Percentiles rank a stretch among this genome's conserved stretches.
These are phyloP conservation scores for Colossoma macropomum DNA, from an alignment of 2,113 vertebrate genomes.

Conservation along the genomic window DNA sequence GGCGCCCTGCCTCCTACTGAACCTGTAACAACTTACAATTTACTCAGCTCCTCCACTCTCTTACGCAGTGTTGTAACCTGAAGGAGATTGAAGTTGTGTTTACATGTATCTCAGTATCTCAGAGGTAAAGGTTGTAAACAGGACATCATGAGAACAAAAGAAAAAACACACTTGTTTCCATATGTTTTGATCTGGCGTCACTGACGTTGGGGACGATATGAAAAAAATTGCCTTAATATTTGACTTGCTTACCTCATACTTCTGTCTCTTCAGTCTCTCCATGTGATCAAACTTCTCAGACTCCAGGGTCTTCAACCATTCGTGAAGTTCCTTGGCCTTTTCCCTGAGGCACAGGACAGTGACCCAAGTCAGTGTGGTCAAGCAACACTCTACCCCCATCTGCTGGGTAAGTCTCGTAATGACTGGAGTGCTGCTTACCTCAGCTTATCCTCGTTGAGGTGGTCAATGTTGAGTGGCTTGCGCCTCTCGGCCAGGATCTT, in stretches of 20 bases:
- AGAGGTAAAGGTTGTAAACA: constrained; percentile 1
- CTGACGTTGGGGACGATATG: background rate
- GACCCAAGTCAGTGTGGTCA: background rate
- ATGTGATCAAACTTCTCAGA: constrained; percentile 92
- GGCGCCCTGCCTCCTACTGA: constrained; percentile 44
- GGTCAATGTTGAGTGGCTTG: constrained; percentile 93
- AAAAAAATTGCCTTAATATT: background rate
- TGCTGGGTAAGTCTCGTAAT: background rate
- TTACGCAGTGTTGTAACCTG: constrained; percentile 95
- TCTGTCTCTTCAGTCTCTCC: constrained; percentile 96
- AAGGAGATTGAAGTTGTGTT: constrained; percentile 75
- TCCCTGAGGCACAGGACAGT: constrained; percentile 78
- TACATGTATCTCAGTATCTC: constrained; percentile 42
- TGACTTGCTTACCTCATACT: constrained; percentile 89
- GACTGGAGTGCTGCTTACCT: constrained; percentile 72
- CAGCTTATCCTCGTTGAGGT: constrained; percentile 94
- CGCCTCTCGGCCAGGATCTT: constrained; percentile 93
- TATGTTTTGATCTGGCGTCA: too few species aligned
- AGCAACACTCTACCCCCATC: background rate
- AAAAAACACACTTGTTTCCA: background rate
- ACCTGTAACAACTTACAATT: constrained; percentile 91
- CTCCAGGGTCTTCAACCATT: constrained; percentile 88
- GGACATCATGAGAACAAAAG: background rate
- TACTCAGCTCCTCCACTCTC: constrained; percentile 98
- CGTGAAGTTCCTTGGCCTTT: constrained; percentile 92